phyloP scores from a whole-genome alignment of 2,797 vertebrate species.

The Myripristis jacobus region DNA sequence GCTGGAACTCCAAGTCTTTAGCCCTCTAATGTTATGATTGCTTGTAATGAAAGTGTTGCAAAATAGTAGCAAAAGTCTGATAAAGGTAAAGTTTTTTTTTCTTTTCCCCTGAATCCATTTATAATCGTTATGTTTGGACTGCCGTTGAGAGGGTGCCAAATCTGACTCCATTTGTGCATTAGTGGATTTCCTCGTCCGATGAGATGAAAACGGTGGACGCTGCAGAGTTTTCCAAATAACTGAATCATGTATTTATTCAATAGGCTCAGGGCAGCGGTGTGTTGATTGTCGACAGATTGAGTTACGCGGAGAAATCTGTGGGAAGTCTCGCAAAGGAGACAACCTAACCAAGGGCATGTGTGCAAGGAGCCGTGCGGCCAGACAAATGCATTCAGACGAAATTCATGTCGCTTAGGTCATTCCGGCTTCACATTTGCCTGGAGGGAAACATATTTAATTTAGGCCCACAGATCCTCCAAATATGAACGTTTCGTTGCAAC shows the following conservation, averaged over 20 bases:
- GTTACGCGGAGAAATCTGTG: conserved; percentile 74
- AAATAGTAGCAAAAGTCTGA: conserved; percentile 16
- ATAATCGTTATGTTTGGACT: conserved; percentile 14
- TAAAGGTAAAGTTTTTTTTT: conserved; percentile 15
- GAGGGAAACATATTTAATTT: conserved; percentile 63
- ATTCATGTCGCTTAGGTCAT: conserved; percentile 70
- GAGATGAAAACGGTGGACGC: conserved; percentile 33
- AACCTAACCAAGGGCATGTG: conserved; percentile 80
- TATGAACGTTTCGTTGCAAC: conserved; percentile 6
- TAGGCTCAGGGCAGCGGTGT: conserved; percentile 67
- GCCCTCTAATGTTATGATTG: neutral
- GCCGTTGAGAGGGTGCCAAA: conserved; percentile 22
- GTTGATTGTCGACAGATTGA: conserved; percentile 81
- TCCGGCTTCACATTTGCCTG: conserved; percentile 57
- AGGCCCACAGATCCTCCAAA: conserved; percentile 22
- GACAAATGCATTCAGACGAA: conserved; percentile 71
- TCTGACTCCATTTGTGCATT: conserved; percentile 38
- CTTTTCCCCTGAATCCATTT: conserved; percentile 19
- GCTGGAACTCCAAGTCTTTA: neutral
- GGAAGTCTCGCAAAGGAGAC: conserved; percentile 72
- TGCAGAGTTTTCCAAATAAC: conserved; percentile 63
- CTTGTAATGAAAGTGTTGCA: conserved; percentile 3
- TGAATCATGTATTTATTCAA: conserved; percentile 83
- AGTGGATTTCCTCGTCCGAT: conserved; percentile 46
- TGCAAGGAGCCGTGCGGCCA: conserved; percentile 69